Evolutionary conservation across 2,888 invertebrate genomes (phyloP), one percentile per base, ranked within the genome.

Genomic region (Drosophila meridiana): DNA sequence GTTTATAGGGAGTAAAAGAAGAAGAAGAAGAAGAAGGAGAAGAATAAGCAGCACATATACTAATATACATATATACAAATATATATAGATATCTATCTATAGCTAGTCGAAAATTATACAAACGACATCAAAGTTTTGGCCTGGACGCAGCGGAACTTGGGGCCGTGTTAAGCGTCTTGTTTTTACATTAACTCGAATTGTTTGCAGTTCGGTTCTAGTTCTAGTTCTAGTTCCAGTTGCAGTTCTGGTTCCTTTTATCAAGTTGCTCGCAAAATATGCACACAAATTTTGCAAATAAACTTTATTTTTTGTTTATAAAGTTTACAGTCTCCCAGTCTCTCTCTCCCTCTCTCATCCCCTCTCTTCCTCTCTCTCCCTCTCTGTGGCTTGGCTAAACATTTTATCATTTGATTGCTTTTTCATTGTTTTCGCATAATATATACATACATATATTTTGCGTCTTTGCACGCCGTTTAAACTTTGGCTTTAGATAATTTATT

Each of bases 121-220:
- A 80, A 71, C 64, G 83, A 85, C 73, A 81, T 57, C 72, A 75
- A 78, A 78, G 71, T 78, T 78, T 73, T 20, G 20, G 0, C 20
- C 1, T 1, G 20, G 20, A 20, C 20, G 20, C 20, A 20, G 20
- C 20, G 20, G 20, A 20, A 20, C 20, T 20, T 20, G 20, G 20
- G 57, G 30, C 11, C 9, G 71, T 45, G 63, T 66, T 64, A 65
- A 65, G 67, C 64, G 62, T 48, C 75, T 65, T 74, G 76, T 71
- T 87, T 76, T 72, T 69, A 76, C 88, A 88, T 86, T 86, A 82
- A 86, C 87, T 84, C 76, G 79, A 86, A 87, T 86, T 82, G 83
- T 88, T 86, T 81, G 81, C 72, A 78, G 58, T 82, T 42, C 26
- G 26, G 30, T 14, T 50, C 32, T 11, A 75, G 75, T 82, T 50